phyloP scores from a whole-genome alignment of 2,888 invertebrate genomes.

The Lithophane socia region DNA sequence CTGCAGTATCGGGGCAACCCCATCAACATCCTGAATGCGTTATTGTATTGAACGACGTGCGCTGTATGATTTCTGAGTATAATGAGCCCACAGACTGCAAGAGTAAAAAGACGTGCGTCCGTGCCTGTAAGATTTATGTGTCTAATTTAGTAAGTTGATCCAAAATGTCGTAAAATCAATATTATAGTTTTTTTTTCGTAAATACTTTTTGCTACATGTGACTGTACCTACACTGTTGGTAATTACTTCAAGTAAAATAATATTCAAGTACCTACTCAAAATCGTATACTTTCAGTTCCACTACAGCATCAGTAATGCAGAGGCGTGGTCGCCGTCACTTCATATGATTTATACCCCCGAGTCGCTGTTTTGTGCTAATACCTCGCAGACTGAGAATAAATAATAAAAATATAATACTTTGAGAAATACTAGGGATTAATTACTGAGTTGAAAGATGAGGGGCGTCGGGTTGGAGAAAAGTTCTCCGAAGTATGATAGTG shows the following conservation, averaged over 20 bases:
- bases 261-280: background rate
- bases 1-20: too few relatives aligned
- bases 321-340: constrained; percentile 68
- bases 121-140: too few relatives aligned
- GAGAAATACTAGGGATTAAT: constrained; percentile 55
- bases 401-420: constrained; percentile 48
- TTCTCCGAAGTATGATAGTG: background rate
- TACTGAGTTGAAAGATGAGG: constrained; percentile 38
- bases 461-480: constrained; percentile 4
- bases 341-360: constrained; percentile 65
- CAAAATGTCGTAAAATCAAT: too few relatives aligned
- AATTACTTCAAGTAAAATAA: background rate
- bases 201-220: background rate
- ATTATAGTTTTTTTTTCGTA: too few relatives aligned
- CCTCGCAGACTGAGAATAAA: constrained; percentile 49
- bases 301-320: constrained; percentile 50
- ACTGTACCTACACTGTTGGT: background rate
- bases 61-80: too few relatives aligned
- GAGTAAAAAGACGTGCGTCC: too few relatives aligned
- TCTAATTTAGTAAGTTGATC: too few relatives aligned
- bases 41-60: too few relatives aligned
- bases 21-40: too few relatives aligned
- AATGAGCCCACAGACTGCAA: too few relatives aligned
- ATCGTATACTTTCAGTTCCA: constrained; percentile 22
- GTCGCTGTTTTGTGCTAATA: constrained; percentile 65